Conservation (phyloP, 2,888 invertebrate species). For the Tinea semifulvella region DNA sequence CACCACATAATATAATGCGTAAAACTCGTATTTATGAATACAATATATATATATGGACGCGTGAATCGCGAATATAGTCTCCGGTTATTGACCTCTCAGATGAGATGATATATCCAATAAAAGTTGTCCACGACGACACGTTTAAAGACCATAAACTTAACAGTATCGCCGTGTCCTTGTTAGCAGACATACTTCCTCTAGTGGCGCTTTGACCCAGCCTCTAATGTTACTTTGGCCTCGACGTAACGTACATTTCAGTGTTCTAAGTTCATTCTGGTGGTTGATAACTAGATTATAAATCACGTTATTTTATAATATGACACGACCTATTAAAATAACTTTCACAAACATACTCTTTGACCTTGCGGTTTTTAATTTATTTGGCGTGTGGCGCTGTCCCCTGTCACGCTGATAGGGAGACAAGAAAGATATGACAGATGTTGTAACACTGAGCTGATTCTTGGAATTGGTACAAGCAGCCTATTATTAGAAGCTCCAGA, state of each 20-base stretch:
- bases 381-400: conserved; percentile 29
- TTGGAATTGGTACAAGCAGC: conserved; percentile 15
- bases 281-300: conserved; percentile 1
- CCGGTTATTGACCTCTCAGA: conserved; percentile 8
- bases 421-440: conserved; percentile 15
- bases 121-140: conserved; percentile 8
- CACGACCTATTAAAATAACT: conserved; percentile 10
- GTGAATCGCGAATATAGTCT: conserved; percentile 3
- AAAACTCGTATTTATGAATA: not conserved
- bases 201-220: not conserved
- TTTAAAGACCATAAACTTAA: conserved; percentile 13
- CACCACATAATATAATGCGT: not conserved
- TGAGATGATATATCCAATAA: conserved; percentile 11
- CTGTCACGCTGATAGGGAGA: conserved; percentile 12
- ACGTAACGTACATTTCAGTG: no score
- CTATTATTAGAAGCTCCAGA: conserved; percentile 17
- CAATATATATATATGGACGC: not conserved
- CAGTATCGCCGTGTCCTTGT: conserved; percentile 13
- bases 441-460: conserved; percentile 14
- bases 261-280: no score
- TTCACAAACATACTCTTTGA: conserved; percentile 17
- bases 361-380: conserved; percentile 36
- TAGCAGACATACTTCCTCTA: conserved; percentile 7
- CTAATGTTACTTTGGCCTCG: no score
- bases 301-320: conserved; percentile 6